Evolutionary conservation across 1,140 invertebrate species (phyloP).

Genomic region (Macrosteles quadrilineatus): DNA sequence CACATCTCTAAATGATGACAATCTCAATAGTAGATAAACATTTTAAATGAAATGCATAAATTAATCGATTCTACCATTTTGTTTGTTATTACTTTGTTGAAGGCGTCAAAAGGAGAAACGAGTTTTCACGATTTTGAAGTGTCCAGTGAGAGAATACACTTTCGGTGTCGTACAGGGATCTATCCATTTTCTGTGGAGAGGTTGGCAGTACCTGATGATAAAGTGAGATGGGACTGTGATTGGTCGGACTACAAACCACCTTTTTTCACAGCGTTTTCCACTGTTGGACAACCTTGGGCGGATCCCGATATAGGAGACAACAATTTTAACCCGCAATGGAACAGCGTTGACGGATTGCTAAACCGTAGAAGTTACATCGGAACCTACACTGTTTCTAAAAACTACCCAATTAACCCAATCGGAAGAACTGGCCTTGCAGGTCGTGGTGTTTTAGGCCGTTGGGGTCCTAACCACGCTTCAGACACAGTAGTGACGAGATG

Average conservation of each 20-base stretch:
- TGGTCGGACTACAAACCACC: slow-evolving; percentile 16
- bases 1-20: no score
- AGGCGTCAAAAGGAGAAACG: no score
- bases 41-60: no score
- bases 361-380: slow-evolving; percentile 75
- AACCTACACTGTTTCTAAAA: slow-evolving; percentile 63
- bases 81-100: no score
- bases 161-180: background rate
- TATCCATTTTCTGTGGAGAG: slow-evolving; percentile 10
- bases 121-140: slow-evolving; percentile 5
- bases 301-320: slow-evolving; percentile 23
- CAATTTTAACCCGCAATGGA: slow-evolving; percentile 74
- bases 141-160: slow-evolving; percentile 6
- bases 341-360: slow-evolving; percentile 73
- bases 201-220: slow-evolving; percentile 20
- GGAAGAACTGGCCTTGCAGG: slow-evolving; percentile 85
- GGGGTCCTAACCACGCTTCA: slow-evolving; percentile 95
- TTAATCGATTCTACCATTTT: no score
- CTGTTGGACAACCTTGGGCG: slow-evolving; percentile 21
- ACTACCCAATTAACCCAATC: slow-evolving; percentile 73
- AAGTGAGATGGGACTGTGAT: slow-evolving; percentile 13
- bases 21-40: no score
- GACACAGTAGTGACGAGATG: slow-evolving; percentile 89
- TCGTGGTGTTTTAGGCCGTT: slow-evolving; percentile 79
- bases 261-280: background rate